These are phyloP conservation scores for Cheilosia vulpina DNA, from an alignment of 2,888 invertebrate species.

Conservation along the genomic window DNA sequence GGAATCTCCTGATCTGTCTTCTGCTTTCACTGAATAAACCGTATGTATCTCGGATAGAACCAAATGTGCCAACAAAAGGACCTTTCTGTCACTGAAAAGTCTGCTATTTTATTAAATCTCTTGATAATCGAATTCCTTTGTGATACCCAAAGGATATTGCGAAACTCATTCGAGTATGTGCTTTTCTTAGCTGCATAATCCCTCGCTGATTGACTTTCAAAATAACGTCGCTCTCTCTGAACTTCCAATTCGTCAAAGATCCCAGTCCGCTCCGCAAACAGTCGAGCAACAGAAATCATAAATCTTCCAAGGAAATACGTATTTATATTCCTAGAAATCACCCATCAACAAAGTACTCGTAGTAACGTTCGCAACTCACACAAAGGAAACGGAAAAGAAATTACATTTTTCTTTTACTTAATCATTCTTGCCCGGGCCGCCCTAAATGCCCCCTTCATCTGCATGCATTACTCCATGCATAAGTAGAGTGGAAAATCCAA, in stretches of 20 bases:
- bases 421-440: constrained; percentile 22
- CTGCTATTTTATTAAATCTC: not conserved
- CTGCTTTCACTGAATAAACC: too few relatives aligned
- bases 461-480: constrained; percentile 29
- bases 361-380: not conserved
- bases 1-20: too few relatives aligned
- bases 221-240: not conserved
- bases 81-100: not conserved
- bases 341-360: constrained; percentile 23
- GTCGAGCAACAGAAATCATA: not conserved
- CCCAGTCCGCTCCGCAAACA: not conserved
- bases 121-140: constrained; percentile 13
- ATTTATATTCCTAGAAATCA: constrained; percentile 28
- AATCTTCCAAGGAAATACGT: not conserved
- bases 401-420: constrained; percentile 55
- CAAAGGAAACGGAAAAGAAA: constrained; percentile 21
- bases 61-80: not conserved
- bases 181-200: not conserved
- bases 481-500: constrained; percentile 38
- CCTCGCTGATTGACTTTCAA: constrained; percentile 19
- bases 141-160: not conserved
- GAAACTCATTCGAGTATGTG: constrained; percentile 3
- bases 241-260: not conserved
- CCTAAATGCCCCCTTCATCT: not conserved
- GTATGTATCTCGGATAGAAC: too few relatives aligned